Evolutionary conservation across 1,140 invertebrate species (phyloP), one percentile per base, ranked within the genome.

Genomic region (Thaumatotibia leucotreta): DNA sequence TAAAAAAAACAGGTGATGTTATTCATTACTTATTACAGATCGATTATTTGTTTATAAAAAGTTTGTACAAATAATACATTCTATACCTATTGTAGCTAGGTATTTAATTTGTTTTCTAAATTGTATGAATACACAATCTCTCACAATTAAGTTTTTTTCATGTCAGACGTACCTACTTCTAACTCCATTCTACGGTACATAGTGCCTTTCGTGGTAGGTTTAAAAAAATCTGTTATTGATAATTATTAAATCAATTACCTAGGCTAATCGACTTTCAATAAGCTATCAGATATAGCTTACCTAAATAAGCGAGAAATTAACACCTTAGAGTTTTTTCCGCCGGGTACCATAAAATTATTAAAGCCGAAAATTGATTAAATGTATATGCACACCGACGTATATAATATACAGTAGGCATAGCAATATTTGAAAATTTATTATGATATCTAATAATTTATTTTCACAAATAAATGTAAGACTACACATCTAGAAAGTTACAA

Each of bases 401-500:
- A 49, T 17, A 49, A 17, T 29, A 49, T 49, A 17, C 5, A 29
- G 3, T n/a, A 14, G 6, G 14, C 29, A 29, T 14, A 29, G n/a
- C 2, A 27, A 3, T 24, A 11, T n/a, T 58, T 27, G 14, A 20
- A 58, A 58, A 27, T 27, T 11, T 14, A 11, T 31, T 17, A 58
- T 27, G 52, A 58, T 31, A 14, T 14, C 23, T 58, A 58, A n/a
- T n/a, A n/a, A n/a, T 58, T n/a, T 14, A 2, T 17, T 58, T 58
- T 27, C 5, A 14, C 27, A 27, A 29, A 29, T 31, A 58, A 58
- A 1, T 29, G 52, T 29, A 29, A 58, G 29, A 58, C 23, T 58
- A 58, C 52, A 58, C 23, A 29, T 54, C 50, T 58, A 58, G 27
- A 27, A 58, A 58, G 29, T 24, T n/a, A 14, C 24, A 54, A 54